Evolutionary conservation across 2,113 vertebrate genomes (phyloP).

Genomic region (Lampris megalopsis): DNA sequence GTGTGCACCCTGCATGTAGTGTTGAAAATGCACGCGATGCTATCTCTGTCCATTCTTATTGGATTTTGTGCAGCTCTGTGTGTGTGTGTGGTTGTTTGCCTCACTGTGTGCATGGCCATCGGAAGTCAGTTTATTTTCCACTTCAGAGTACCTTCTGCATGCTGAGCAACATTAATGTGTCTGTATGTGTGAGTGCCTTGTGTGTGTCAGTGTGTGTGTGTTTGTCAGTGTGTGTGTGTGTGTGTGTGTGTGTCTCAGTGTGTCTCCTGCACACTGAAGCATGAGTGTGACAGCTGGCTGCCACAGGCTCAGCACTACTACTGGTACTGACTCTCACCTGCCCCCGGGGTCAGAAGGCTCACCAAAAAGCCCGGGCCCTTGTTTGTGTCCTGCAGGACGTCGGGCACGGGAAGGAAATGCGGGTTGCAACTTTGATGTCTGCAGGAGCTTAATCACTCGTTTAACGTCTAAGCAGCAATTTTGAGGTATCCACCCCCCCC

Average conservation of each 20-base stretch:
- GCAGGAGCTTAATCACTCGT: too few species aligned
- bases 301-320: constrained; percentile 22
- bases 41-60: too few species aligned
- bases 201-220: constrained; percentile 15
- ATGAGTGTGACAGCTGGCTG: constrained; percentile 64
- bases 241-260: constrained; percentile 11
- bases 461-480: too few species aligned
- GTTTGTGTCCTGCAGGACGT: constrained; percentile 25
- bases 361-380: constrained; percentile 38
- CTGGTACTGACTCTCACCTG: constrained; percentile 63
- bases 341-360: constrained; percentile 35
- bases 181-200: background rate
- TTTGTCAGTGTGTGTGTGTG: background rate
- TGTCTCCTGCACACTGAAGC: constrained; percentile 20
- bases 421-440: background rate
- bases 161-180: constrained; percentile 14
- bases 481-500: too few species aligned
- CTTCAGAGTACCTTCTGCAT: constrained; percentile 18
- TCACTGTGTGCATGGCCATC: background rate
- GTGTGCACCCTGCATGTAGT: too few species aligned
- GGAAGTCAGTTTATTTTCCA: constrained; percentile 27
- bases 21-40: too few species aligned
- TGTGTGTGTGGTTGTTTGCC: background rate
- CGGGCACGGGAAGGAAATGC: constrained; percentile 10
- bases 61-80: background rate